These are phyloP conservation scores for Pantherophis alleghaniensis DNA, from an alignment of 2,797 vertebrate genomes.

Conservation along the genomic window DNA sequence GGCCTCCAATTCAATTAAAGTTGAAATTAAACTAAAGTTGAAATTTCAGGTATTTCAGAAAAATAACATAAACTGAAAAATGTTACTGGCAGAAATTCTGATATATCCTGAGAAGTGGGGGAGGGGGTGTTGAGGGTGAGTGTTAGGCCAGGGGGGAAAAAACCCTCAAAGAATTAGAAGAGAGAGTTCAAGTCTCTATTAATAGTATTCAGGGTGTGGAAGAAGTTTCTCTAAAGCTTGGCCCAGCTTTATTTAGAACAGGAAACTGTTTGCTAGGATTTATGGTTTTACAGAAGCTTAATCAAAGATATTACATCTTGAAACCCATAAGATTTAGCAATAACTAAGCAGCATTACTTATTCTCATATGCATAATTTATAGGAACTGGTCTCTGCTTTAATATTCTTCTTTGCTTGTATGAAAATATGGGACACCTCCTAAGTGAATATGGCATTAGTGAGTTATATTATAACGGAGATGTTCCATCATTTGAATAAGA, in stretches of 20 bases:
- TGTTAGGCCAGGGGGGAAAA: no score
- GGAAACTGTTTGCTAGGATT: neutral
- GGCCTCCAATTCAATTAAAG: neutral
- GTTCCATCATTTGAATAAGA: constrained; percentile 17
- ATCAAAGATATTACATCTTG: neutral
- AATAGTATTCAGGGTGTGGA: neutral
- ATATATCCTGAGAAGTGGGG: neutral
- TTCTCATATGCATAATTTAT: constrained; percentile 9
- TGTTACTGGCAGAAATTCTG: neutral
- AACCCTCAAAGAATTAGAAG: neutral
- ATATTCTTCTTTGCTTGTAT: constrained; percentile 23
- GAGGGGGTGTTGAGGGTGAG: neutral
- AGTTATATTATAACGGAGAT: constrained; percentile 7
- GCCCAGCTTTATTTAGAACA: neutral
- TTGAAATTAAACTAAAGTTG: neutral
- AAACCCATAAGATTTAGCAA: neutral
- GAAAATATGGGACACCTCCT: constrained; percentile 22
- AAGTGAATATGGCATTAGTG: constrained; percentile 31
- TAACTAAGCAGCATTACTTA: constrained; percentile 13
- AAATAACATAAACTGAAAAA: neutral
- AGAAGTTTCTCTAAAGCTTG: neutral
- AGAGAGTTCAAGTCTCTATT: neutral
- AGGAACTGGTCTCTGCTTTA: constrained; percentile 7
- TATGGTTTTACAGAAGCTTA: fast-evolving
- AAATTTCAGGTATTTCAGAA: neutral